Conservation (phyloP, 2,888 invertebrate genomes). For the Lepidochitona cinerea region DNA sequence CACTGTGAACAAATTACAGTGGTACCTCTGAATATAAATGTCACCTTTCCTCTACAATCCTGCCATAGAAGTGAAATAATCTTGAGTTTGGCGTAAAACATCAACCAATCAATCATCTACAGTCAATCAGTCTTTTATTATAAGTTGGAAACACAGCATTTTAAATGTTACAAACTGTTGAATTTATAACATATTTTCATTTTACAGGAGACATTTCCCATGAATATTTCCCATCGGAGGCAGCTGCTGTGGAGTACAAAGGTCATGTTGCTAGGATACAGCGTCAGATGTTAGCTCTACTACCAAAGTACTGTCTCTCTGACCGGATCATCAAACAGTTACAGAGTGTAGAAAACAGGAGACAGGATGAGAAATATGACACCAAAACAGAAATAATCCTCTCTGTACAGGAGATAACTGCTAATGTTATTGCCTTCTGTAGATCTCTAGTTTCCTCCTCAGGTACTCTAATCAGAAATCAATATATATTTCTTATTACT, state of each 20-base stretch:
- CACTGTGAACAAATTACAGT: too few relatives aligned
- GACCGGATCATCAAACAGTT: slow-evolving; percentile 59
- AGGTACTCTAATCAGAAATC: too few relatives aligned
- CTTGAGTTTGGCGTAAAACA: too few relatives aligned
- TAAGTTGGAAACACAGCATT: too few relatives aligned
- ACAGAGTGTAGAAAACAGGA: slow-evolving; percentile 37
- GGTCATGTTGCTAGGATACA: slow-evolving; percentile 77
- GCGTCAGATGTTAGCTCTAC: slow-evolving; percentile 81
- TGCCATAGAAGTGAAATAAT: too few relatives aligned
- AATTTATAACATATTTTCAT: too few relatives aligned
- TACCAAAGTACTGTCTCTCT: slow-evolving; percentile 77
- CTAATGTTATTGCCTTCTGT: slow-evolving; percentile 65
- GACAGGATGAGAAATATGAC: slow-evolving; percentile 38
- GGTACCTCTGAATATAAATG: too few relatives aligned
- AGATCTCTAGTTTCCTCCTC: slow-evolving; percentile 58
- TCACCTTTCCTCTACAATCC: too few relatives aligned
- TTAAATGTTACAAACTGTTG: too few relatives aligned
- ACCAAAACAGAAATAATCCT: slow-evolving; percentile 47
- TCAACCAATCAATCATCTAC: too few relatives aligned
- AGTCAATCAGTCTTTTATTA: too few relatives aligned
- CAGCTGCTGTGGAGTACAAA: slow-evolving; percentile 60
- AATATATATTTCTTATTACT: too few relatives aligned
- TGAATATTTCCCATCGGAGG: slow-evolving; percentile 43
- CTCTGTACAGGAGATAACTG: slow-evolving; percentile 60
- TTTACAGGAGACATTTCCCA: slow-evolving; percentile 35